Evolutionary conservation across 2,797 vertebrate genomes (phyloP).

Genomic region (Neolamprologus multifasciatus): DNA sequence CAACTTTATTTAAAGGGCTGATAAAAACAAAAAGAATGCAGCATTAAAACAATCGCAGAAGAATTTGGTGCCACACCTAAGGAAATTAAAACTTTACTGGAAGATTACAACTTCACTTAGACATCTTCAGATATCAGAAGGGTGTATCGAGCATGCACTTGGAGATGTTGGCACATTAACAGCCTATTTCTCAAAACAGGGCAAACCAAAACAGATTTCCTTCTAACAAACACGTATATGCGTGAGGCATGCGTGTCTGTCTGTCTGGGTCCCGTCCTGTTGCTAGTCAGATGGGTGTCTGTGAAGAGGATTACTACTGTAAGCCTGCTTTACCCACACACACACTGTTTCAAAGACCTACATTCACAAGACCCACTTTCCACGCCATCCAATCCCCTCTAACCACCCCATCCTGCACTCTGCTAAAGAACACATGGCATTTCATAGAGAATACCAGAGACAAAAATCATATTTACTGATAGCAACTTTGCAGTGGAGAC

Average conservation of each 20-base stretch:
- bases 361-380: slow-evolving; percentile 75
- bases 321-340: slow-evolving; percentile 75
- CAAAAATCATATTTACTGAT: not conserved
- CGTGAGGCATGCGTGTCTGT: not conserved
- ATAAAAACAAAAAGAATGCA: slow-evolving; percentile 3
- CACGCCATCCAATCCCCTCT: not conserved
- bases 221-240: slow-evolving; percentile 21
- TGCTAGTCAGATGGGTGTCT: slow-evolving; percentile 79
- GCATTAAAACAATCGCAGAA: not conserved
- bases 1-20: slow-evolving; percentile 7
- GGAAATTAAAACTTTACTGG: slow-evolving; percentile 10
- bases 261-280: slow-evolving; percentile 67
- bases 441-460: not conserved
- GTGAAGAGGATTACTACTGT: slow-evolving; percentile 76
- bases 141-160: not conserved
- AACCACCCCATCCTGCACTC: not conserved
- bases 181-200: slow-evolving; percentile 29
- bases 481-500: not conserved
- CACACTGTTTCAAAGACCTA: slow-evolving; percentile 71
- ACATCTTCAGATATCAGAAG: not conserved
- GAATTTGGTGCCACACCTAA: slow-evolving; percentile 25
- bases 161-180: slow-evolving; percentile 13
- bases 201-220: slow-evolving; percentile 40
- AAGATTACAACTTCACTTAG: slow-evolving; percentile 1
- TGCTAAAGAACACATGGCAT: not conserved